phyloP scores from a whole-genome alignment of 2,888 invertebrate species.

The Drosophila histrio region DNA sequence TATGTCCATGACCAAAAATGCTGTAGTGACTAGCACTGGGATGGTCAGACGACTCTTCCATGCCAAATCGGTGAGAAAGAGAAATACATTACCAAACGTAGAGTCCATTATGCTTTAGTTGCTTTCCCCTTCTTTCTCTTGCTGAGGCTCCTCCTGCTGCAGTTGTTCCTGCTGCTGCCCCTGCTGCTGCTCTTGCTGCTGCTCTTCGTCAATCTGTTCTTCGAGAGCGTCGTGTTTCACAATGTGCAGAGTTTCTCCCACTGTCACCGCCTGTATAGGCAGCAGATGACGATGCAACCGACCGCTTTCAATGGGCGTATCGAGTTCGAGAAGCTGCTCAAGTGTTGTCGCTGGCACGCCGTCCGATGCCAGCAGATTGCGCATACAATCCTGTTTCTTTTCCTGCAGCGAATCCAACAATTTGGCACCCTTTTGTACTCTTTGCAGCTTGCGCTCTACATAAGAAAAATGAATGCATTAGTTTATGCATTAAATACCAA shows the following conservation, averaged over 20 bases:
- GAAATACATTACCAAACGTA: slow-evolving; percentile 85
- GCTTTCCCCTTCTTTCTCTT: neutral
- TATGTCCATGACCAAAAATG: slow-evolving; percentile 88
- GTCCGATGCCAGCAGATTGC: slow-evolving; percentile 83
- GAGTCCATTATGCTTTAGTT: slow-evolving; percentile 78
- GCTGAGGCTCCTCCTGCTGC: neutral
- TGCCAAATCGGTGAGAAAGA: slow-evolving; percentile 89
- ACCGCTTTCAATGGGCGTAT: slow-evolving; percentile 83
- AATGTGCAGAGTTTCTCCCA: slow-evolving; percentile 85
- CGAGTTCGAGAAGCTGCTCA: slow-evolving; percentile 81
- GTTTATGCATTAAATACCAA: neutral
- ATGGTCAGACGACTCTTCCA: slow-evolving; percentile 89
- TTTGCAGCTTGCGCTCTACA: slow-evolving; percentile 84
- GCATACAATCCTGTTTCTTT: slow-evolving; percentile 85
- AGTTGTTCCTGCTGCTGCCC: neutral
- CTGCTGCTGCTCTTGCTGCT: slow-evolving; percentile 16
- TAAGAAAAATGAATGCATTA: neutral
- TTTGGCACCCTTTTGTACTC: slow-evolving; percentile 85
- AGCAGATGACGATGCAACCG: slow-evolving; percentile 84
- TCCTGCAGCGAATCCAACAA: slow-evolving; percentile 85
- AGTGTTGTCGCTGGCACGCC: slow-evolving; percentile 42
- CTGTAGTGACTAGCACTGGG: slow-evolving; percentile 88
- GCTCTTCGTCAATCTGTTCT: slow-evolving; percentile 53
- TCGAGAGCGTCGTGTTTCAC: slow-evolving; percentile 85
- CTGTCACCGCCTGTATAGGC: slow-evolving; percentile 85